A percentile compares a stretch with the other conserved stretches of the same genome.
Conservation (phyloP, 1,140 invertebrate genomes). For the Achatina immaculata region DNA sequence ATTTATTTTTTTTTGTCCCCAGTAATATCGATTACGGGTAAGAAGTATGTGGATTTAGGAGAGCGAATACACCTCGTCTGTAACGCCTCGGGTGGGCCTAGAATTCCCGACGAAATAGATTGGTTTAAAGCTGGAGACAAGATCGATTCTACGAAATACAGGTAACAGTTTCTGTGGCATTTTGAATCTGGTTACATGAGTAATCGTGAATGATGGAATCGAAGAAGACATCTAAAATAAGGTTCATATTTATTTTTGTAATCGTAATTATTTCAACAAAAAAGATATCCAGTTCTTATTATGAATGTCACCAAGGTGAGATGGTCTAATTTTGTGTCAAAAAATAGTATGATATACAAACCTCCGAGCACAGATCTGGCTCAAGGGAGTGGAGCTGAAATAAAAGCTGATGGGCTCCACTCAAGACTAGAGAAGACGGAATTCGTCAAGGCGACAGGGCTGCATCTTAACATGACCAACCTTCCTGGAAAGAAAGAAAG, state of each 20-base stretch:
- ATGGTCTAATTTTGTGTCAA: no score
- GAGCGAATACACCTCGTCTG: slow-evolving; percentile 54
- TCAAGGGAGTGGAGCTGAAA: no score
- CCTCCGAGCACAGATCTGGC: no score
- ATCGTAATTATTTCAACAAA: no score
- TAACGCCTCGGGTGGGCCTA: slow-evolving; percentile 60
- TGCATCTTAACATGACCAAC: no score
- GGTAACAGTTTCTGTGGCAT: slow-evolving; percentile 14
- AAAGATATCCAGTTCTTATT: no score
- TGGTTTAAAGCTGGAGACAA: slow-evolving; percentile 64
- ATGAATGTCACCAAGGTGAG: no score
- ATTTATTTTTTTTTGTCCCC: neutral
- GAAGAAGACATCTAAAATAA: neutral
- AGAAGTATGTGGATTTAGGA: slow-evolving; percentile 56
- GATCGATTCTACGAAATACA: slow-evolving; percentile 47
- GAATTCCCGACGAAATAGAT: slow-evolving; percentile 60
- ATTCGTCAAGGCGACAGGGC: no score
- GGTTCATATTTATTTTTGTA: neutral
- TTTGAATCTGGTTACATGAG: neutral
- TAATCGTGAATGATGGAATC: neutral
- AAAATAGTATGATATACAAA: no score
- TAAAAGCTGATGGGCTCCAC: no score
- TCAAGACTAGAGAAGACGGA: no score
- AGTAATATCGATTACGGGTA: slow-evolving; percentile 17
- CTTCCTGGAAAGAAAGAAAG: no score